phyloP scores from a whole-genome alignment of 2,113 vertebrate genomes.

The Artemisiospiza belli region DNA sequence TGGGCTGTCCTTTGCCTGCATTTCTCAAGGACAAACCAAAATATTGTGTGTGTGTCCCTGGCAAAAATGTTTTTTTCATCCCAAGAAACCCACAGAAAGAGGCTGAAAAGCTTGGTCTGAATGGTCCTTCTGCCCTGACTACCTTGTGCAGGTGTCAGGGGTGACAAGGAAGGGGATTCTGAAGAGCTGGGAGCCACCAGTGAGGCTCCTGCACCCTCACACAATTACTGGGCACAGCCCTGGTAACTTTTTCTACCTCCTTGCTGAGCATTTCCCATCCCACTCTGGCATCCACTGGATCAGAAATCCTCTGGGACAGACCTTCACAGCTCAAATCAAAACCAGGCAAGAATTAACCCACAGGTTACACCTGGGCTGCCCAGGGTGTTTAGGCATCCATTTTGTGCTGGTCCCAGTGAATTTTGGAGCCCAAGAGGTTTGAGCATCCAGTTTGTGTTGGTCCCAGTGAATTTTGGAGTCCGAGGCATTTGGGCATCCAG shows the following conservation, averaged over 20 bases:
- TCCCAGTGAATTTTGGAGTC: background rate
- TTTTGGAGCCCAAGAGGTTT: background rate
- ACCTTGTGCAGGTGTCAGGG: background rate
- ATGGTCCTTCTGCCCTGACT: background rate
- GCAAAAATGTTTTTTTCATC: background rate
- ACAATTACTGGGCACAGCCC: background rate
- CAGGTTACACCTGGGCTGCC: background rate
- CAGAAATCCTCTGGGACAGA: background rate
- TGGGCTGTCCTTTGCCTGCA: accelerated
- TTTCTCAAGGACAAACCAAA: background rate
- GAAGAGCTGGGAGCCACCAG: background rate
- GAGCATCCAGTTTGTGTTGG: background rate
- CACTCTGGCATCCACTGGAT: background rate
- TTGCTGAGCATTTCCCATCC: background rate
- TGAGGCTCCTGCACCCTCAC: background rate
- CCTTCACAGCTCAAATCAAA: background rate
- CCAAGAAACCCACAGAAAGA: background rate
- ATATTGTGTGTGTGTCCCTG: too few species aligned
- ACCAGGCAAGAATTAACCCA: background rate
- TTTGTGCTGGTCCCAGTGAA: background rate
- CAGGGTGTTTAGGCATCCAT: accelerated
- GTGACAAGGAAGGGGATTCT: background rate
- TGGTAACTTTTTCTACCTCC: background rate
- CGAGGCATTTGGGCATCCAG: accelerated
- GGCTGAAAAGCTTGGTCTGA: background rate